phyloP scores from a whole-genome alignment of 1,140 invertebrate genomes.

The Caerostris darwini region DNA sequence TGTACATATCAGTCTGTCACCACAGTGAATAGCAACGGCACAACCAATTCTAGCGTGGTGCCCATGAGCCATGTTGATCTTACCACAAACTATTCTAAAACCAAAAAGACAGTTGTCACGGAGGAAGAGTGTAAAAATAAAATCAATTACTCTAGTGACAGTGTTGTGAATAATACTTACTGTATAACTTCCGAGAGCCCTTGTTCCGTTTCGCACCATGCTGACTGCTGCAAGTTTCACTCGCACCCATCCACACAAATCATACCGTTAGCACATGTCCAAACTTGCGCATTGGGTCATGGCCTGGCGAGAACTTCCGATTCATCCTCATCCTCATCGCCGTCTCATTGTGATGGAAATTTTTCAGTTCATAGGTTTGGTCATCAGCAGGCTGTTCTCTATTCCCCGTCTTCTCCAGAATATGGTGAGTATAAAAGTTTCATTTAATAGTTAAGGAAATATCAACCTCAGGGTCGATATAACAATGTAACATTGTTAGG shows the following conservation, averaged over 20 bases:
- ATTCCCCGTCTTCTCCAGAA: constrained; percentile 53
- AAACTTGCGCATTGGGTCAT: constrained; percentile 62
- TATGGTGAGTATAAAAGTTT: constrained; percentile 46
- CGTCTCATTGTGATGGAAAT: constrained; percentile 64
- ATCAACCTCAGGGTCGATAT: no score
- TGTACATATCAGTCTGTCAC: constrained; percentile 77
- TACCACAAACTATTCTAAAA: constrained; percentile 71
- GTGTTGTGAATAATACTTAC: constrained; percentile 65
- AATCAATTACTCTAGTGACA: constrained; percentile 63
- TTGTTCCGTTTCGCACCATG: constrained; percentile 47
- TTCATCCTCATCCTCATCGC: constrained; percentile 34
- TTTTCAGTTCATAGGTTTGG: constrained; percentile 66
- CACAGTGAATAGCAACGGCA: constrained; percentile 61
- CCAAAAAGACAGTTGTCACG: constrained; percentile 74
- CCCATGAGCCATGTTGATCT: constrained; percentile 48
- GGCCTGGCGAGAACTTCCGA: constrained; percentile 42
- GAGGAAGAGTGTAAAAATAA: constrained; percentile 71
- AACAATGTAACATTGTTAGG: no score
- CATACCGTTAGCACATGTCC: constrained; percentile 69
- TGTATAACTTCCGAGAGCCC: constrained; percentile 68
- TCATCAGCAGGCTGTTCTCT: constrained; percentile 65
- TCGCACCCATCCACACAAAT: constrained; percentile 46
- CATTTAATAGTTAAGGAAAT: neutral
- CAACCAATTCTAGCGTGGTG: constrained; percentile 62
- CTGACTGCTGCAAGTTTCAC: constrained; percentile 64